A percentile compares a stretch with the other conserved stretches of the same genome.
phyloP scores from a whole-genome alignment of 2,113 vertebrate genomes.

The Pluvialis apricaria region DNA sequence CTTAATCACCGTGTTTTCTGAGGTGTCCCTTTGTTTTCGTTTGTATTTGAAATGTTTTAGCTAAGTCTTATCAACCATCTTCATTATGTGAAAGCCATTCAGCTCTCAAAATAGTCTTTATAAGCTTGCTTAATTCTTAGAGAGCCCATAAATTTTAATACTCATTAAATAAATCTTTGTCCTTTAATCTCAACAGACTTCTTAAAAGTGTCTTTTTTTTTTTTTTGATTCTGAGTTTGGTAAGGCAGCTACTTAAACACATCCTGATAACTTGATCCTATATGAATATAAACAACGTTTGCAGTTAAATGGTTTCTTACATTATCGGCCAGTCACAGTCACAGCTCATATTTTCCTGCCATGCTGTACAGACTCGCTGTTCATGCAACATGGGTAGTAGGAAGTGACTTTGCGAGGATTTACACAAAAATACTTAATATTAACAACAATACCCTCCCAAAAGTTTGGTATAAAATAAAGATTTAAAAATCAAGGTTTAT shows the following conservation, averaged over 20 bases:
- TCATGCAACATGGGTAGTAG: neutral
- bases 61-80: constrained; percentile 36
- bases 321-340: neutral
- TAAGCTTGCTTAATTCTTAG: constrained; percentile 30
- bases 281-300: neutral
- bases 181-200: constrained; percentile 31
- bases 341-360: neutral
- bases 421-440: neutral
- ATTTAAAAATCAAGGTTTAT: neutral
- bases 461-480: too few relatives aligned
- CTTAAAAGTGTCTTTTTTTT: neutral
- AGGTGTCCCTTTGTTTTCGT: neutral
- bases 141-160: constrained; percentile 19
- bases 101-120: constrained; percentile 25
- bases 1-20: constrained; percentile 8
- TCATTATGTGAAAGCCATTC: constrained; percentile 36
- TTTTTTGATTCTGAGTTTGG: neutral
- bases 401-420: neutral
- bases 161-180: constrained; percentile 41
- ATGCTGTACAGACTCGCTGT: neutral
- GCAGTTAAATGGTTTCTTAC: neutral
- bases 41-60: constrained; percentile 38
- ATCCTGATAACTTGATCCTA: constrained; percentile 7
- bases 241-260: neutral
- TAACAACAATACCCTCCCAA: neutral